These are phyloP conservation scores for Nasonovia ribisnigri DNA, from an alignment of 2,888 invertebrate genomes.

Conservation along the genomic window DNA sequence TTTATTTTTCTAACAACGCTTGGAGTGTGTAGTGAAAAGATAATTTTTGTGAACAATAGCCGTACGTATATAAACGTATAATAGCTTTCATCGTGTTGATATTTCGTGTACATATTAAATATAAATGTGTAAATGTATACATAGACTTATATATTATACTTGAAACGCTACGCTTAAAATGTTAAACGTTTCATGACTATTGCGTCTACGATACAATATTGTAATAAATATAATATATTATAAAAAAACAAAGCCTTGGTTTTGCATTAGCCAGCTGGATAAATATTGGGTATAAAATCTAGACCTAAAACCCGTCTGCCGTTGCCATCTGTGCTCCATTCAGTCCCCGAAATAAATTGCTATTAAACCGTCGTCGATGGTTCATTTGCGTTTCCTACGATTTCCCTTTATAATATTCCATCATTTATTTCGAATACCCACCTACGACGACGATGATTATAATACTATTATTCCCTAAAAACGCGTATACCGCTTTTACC, in stretches of 20 bases:
- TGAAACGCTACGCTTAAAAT: neutral
- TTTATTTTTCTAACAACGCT: too few relatives aligned
- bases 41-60: neutral
- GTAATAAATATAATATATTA: neutral
- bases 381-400: conserved; percentile 31
- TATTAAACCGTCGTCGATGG: conserved; percentile 40
- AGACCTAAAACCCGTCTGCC: conserved; percentile 43
- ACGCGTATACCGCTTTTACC: neutral
- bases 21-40: neutral
- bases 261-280: conserved; percentile 49
- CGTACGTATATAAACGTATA: neutral
- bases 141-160: neutral
- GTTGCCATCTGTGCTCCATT: conserved; percentile 53
- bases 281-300: conserved; percentile 58
- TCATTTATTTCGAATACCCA: neutral
- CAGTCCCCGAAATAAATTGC: conserved; percentile 43
- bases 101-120: neutral
- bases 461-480: neutral
- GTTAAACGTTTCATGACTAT: neutral
- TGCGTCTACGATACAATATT: neutral
- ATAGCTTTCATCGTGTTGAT: neutral
- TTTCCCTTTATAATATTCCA: neutral
- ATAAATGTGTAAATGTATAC: neutral
- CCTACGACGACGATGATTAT: neutral
- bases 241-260: neutral